A percentile compares a stretch with the other conserved stretches of the same genome.
Evolutionary conservation across 2,113 vertebrate genomes (phyloP).

Genomic region (Picathartes gymnocephalus): DNA sequence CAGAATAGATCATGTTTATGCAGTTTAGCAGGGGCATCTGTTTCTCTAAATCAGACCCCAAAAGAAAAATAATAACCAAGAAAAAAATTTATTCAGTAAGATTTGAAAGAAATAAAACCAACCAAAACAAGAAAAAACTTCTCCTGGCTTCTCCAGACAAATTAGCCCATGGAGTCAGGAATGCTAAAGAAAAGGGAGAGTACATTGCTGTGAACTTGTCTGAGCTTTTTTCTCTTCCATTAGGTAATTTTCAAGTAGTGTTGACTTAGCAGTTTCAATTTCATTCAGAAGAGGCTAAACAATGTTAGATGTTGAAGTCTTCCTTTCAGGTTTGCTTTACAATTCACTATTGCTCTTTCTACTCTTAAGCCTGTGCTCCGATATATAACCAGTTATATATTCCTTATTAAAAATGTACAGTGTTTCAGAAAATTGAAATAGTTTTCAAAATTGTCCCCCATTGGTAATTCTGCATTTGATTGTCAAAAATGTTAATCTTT

Average conservation of each 20-base stretch:
- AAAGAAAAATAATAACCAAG: slow-evolving; percentile 1
- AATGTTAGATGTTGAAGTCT: slow-evolving; percentile 44
- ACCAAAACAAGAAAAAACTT: background rate
- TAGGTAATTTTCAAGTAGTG: slow-evolving; percentile 56
- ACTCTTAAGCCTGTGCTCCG: slow-evolving; percentile 21
- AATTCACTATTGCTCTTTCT: slow-evolving; percentile 27
- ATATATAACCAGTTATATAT: slow-evolving; percentile 14
- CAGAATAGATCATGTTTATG: background rate
- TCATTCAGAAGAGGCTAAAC: slow-evolving; percentile 54
- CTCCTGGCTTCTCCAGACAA: background rate
- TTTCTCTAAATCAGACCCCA: slow-evolving; percentile 6
- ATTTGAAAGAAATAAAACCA: background rate
- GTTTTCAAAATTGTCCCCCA: slow-evolving; percentile 69
- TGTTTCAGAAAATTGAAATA: slow-evolving; percentile 72
- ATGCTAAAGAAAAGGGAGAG: background rate
- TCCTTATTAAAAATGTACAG: slow-evolving; percentile 62
- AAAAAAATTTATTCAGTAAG: background rate
- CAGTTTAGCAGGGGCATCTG: slow-evolving; percentile 23
- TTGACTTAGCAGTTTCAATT: slow-evolving; percentile 61
- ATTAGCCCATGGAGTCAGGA: background rate
- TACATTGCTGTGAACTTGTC: background rate
- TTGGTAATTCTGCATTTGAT: slow-evolving; percentile 79
- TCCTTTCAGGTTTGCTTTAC: slow-evolving; percentile 54
- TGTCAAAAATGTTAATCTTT: slow-evolving; percentile 92
- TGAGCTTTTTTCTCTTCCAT: slow-evolving; percentile 32